phyloP scores from a whole-genome alignment of 2,888 invertebrate species.

The Yponomeuta evonymella region DNA sequence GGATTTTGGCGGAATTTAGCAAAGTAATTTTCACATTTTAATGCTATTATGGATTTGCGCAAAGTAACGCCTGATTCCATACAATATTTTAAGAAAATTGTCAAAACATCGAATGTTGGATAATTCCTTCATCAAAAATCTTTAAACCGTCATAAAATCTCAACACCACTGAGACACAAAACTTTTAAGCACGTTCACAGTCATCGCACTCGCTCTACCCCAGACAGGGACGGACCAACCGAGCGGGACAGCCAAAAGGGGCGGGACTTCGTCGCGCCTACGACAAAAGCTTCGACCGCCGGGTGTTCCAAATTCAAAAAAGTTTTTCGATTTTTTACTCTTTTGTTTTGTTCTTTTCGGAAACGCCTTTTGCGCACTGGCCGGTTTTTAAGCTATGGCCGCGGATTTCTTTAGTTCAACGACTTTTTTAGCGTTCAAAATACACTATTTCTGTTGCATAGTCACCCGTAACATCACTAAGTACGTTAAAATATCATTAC shows the following conservation, averaged over 20 bases:
- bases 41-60: too few species aligned
- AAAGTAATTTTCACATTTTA: too few species aligned
- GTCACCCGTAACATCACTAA: too few species aligned
- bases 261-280: constrained; percentile 4
- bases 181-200: neutral
- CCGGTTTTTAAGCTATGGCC: neutral
- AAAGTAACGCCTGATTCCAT: too few species aligned
- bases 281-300: neutral
- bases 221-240: constrained; percentile 18
- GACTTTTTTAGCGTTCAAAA: neutral
- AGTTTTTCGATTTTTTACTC: neutral
- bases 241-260: constrained; percentile 33
- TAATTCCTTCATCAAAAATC: too few species aligned
- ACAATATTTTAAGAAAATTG: too few species aligned
- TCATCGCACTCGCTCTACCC: neutral
- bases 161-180: neutral
- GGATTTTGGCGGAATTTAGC: too few species aligned
- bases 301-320: constrained; percentile 11
- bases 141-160: too few species aligned
- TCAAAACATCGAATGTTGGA: too few species aligned
- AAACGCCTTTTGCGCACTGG: neutral
- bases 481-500: too few species aligned
- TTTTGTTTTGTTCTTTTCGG: neutral
- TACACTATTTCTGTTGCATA: too few species aligned
- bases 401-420: neutral